Evolutionary conservation across 2,113 vertebrate genomes (phyloP), one percentile per base, ranked within the genome.

Genomic region (Columbina picui): DNA sequence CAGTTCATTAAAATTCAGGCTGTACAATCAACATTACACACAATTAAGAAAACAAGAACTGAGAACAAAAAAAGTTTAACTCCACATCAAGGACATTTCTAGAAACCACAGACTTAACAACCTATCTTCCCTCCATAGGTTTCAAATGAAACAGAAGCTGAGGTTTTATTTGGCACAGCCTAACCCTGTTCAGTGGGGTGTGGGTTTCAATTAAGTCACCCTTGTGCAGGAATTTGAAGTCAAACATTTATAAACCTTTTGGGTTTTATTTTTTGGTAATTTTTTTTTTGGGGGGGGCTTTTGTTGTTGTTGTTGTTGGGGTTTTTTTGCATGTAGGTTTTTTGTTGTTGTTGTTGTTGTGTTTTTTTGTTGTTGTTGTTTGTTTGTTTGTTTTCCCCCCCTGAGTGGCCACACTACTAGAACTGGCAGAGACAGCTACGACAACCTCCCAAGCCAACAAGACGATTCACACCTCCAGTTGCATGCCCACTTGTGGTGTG

Each of bases 11-110:
- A 75, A 89, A 93, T 87, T 75, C 60, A 89, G 84, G 36, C 38
- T 64, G n/a, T 59, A 60, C 84, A 82, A 82, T 61, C 78, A 94
- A 73, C 74, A 36, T 30, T 84, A 61, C 73, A 50, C 34, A 77
- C 80, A 93, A 81, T 90, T 91, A 91, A 94, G 59, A 80, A 90
- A 96, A 61, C 30, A 60, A 57, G 53, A 56, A 76, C 38, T 93
- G 47, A 83, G 75, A 96, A 76, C 52, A 76, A 41, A 63, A 77
- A 29, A 83, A 43, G 36, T 36, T 60, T 41, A 76, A 32, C 63
- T 86, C 77, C 73, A 94, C 93, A 92, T 85, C 88, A 93, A 88
- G 93, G 78, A 50, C 61, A 59, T 82, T 93, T 94, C 74, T 86
- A 57, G 50, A 87, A 95, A 93, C 84, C 56, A 2, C 89, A 95